These are phyloP conservation scores for Trachymyrmex cornetzi DNA, from an alignment of 1,140 invertebrate species.

Conservation along the genomic window DNA sequence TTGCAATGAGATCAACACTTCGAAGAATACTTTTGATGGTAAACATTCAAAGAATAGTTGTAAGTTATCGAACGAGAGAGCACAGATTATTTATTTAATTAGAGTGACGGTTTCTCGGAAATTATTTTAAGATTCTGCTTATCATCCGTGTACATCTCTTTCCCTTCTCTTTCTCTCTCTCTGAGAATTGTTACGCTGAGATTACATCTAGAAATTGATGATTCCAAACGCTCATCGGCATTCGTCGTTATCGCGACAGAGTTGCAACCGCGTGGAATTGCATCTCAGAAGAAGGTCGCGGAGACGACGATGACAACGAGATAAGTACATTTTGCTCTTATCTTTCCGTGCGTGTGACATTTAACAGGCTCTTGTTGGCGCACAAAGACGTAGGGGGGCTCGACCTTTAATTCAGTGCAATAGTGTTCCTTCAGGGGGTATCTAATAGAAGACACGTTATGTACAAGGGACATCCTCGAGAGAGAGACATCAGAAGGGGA, in stretches of 20 bases:
- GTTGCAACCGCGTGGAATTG: not conserved
- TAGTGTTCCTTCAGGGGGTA: conserved; percentile 72
- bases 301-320: not conserved
- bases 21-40: conserved; percentile 20
- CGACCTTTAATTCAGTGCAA: conserved; percentile 84
- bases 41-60: conserved; percentile 37
- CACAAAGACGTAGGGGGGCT: conserved; percentile 83
- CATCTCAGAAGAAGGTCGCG: not conserved
- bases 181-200: not conserved
- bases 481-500: not conserved
- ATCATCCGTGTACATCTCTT: not conserved
- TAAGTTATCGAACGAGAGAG: conserved; percentile 39
- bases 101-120: not conserved
- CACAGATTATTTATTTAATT: conserved; percentile 5
- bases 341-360: conserved; percentile 60
- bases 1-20: conserved; percentile 32
- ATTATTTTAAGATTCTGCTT: conserved; percentile 1
- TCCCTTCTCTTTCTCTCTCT: not conserved
- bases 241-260: not conserved
- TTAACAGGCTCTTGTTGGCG: conserved; percentile 85
- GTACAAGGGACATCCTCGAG: conserved; percentile 59
- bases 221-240: not conserved
- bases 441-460: conserved; percentile 73
- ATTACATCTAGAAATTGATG: not conserved
- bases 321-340: conserved; percentile 56